Conservation (phyloP, 1,140 invertebrate species). For the Halotydeus destructor region DNA sequence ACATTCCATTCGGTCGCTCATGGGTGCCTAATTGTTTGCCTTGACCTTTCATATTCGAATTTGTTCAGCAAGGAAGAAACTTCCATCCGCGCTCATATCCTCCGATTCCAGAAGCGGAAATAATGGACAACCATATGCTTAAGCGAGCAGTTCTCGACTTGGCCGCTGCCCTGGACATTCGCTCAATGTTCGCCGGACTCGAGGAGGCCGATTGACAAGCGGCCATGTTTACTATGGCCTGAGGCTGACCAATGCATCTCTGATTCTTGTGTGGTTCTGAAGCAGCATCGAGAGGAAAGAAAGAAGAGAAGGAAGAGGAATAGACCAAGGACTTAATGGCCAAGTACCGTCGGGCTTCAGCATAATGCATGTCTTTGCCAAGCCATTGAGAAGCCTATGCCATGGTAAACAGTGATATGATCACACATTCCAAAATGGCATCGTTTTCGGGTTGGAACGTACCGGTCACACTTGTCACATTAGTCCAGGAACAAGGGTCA, state of each 20-base stretch:
- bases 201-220: constrained; percentile 17
- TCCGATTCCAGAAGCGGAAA: constrained; percentile 58
- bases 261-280: too few relatives aligned
- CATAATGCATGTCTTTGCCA: too few relatives aligned
- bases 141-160: constrained; percentile 59
- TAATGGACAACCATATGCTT: constrained; percentile 65
- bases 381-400: too few relatives aligned
- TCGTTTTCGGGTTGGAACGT: too few relatives aligned
- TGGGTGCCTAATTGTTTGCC: neutral
- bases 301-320: too few relatives aligned
- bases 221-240: constrained; percentile 17
- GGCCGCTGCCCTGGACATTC: constrained; percentile 54
- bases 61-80: constrained; percentile 37
- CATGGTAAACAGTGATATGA: too few relatives aligned
- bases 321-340: too few relatives aligned
- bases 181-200: constrained; percentile 36
- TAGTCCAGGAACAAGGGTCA: too few relatives aligned
- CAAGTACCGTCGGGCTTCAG: too few relatives aligned
- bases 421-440: too few relatives aligned
- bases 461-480: too few relatives aligned
- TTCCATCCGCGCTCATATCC: constrained; percentile 64
- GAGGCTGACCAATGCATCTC: constrained; percentile 11
- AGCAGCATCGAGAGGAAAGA: too few relatives aligned
- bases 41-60: neutral
- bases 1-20: neutral